Evolutionary conservation across 2,888 invertebrate species (phyloP).

Genomic region (Eupithecia centaureata): DNA sequence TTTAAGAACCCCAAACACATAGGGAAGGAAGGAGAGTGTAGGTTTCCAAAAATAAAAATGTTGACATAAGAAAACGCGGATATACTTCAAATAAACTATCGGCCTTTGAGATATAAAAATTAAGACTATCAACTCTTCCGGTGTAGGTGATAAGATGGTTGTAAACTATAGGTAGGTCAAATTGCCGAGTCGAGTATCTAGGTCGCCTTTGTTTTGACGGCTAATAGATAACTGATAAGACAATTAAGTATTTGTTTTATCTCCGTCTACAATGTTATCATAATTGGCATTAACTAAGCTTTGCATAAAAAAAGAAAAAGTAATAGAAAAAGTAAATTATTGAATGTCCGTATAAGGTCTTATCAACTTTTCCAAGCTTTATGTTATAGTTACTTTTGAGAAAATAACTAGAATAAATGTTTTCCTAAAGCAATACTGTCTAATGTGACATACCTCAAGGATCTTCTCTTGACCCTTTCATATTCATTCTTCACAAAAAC

Average conservation of each 20-base stretch:
- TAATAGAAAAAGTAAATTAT: not conserved
- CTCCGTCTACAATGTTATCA: not conserved
- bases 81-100: constrained; percentile 5
- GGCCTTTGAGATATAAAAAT: not conserved
- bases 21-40: too few species aligned
- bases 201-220: constrained; percentile 17
- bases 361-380: not conserved
- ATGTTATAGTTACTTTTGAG: not conserved
- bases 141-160: not conserved
- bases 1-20: too few species aligned
- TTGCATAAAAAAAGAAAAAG: not conserved
- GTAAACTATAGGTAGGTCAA: not conserved
- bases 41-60: not conserved
- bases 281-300: not conserved
- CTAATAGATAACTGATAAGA: constrained; percentile 19
- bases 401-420: not conserved
- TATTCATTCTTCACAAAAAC: not conserved
- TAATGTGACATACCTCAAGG: not conserved
- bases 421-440: not conserved
- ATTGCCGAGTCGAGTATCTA: not conserved
- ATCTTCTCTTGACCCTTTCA: not conserved
- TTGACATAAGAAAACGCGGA: not conserved
- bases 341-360: too few species aligned
- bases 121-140: not conserved
- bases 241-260: not conserved